Percentiles rank a stretch among this genome's conserved stretches.
phyloP scores from a whole-genome alignment of 92 coral and sea anemone genomes.

The Phenganax marumi region DNA sequence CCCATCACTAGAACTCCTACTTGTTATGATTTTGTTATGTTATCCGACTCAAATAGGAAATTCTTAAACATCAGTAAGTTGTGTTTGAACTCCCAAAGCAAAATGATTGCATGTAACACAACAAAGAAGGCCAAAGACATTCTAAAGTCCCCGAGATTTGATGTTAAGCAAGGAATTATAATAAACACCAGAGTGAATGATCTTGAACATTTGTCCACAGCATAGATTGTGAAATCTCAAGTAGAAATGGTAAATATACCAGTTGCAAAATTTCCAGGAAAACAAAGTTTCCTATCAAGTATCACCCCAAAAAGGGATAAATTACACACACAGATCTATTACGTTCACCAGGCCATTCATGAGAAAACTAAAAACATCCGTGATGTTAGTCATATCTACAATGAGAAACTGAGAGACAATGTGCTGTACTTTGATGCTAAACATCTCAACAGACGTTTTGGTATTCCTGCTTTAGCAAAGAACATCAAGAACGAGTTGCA shows the following conservation, averaged over 20 bases:
- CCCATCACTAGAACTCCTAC: neutral
- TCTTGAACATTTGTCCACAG: slow-evolving; percentile 22
- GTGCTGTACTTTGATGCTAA: slow-evolving; percentile 8
- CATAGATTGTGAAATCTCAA: slow-evolving; percentile 17
- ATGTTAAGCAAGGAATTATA: slow-evolving; percentile 17
- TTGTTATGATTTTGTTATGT: slow-evolving; percentile 29
- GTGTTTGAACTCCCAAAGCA: slow-evolving; percentile 7
- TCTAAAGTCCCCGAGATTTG: slow-evolving; percentile 28
- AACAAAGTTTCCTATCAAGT: slow-evolving; percentile 13
- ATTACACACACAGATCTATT: slow-evolving; percentile 6
- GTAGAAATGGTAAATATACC: slow-evolving; percentile 27
- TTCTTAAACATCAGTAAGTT: neutral
- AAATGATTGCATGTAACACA: too few species aligned
- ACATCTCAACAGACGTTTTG: slow-evolving; percentile 20
- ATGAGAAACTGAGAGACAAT: slow-evolving; percentile 24
- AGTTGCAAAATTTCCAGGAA: slow-evolving; percentile 7
- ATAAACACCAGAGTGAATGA: slow-evolving; percentile 47
- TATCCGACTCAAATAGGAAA: too few species aligned
- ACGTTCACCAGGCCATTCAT: neutral
- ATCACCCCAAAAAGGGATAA: slow-evolving; percentile 42
- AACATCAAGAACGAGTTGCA: slow-evolving; percentile 13
- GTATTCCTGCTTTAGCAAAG: slow-evolving; percentile 32
- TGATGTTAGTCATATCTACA: slow-evolving; percentile 15
- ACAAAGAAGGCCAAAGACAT: slow-evolving; percentile 39
- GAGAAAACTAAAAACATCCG: slow-evolving; percentile 2